Percentiles rank a stretch among this genome's conserved stretches.
Conservation (phyloP, 2,888 invertebrate genomes). For the Ectobius pallidus region DNA sequence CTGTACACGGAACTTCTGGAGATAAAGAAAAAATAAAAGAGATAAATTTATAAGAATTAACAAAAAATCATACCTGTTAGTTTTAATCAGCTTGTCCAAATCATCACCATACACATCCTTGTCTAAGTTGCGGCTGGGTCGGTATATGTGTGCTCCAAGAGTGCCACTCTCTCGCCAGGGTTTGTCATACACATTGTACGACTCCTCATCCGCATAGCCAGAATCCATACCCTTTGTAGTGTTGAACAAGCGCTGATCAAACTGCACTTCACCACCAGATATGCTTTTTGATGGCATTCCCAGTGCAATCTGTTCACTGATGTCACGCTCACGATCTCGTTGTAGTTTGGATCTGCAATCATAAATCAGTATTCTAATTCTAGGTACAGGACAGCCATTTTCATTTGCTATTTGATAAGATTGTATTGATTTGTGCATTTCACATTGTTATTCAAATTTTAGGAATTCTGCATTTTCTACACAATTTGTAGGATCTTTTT, state of each 20-base stretch:
- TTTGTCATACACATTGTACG: conserved; percentile 97
- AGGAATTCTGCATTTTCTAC: too few relatives aligned
- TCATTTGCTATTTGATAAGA: too few relatives aligned
- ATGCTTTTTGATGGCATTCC: conserved; percentile 87
- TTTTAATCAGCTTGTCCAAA: conserved; percentile 85
- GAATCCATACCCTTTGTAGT: conserved; percentile 91
- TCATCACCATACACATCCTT: conserved; percentile 91
- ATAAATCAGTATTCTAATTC: too few relatives aligned
- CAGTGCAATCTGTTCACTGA: conserved; percentile 97
- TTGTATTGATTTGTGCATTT: too few relatives aligned
- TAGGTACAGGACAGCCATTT: too few relatives aligned
- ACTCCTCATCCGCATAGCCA: conserved; percentile 96
- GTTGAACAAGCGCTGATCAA: conserved; percentile 96
- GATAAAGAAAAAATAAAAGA: neutral
- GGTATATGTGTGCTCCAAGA: conserved; percentile 87
- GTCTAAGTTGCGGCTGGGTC: conserved; percentile 87
- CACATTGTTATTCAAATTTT: too few relatives aligned
- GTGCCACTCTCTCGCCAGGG: conserved; percentile 93
- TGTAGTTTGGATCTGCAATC: conserved; percentile 75
- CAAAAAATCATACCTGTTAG: conserved; percentile 66
- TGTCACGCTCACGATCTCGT: conserved; percentile 92
- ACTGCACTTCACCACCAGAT: conserved; percentile 78
- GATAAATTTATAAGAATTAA: neutral
- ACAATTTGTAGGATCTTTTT: too few relatives aligned
- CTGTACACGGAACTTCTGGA: too few relatives aligned